Percentiles rank a stretch among this genome's conserved stretches.
These are phyloP conservation scores for Coregonus clupeaformis DNA, from an alignment of 2,113 vertebrate genomes.

Conservation along the genomic window DNA sequence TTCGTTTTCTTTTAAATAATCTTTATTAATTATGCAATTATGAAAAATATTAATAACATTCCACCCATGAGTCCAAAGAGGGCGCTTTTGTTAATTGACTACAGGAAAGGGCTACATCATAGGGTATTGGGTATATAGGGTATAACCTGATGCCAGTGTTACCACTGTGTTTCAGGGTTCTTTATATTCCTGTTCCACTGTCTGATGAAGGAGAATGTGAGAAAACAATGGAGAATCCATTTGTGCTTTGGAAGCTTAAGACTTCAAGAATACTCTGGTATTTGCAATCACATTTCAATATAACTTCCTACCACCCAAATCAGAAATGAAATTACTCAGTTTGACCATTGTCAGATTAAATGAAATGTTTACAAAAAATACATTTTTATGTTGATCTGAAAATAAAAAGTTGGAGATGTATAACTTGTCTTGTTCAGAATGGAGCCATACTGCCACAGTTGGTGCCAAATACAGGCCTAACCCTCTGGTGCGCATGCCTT, in stretches of 20 bases:
- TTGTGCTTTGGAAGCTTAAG: slow-evolving; percentile 77
- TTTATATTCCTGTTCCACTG: slow-evolving; percentile 92
- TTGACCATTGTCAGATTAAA: no score
- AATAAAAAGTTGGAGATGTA: slow-evolving; percentile 26
- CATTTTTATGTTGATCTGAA: background rate
- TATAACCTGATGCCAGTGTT: background rate
- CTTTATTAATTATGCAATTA: no score
- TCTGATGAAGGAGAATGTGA: slow-evolving; percentile 85
- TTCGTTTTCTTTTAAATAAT: no score
- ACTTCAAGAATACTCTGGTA: slow-evolving; percentile 83
- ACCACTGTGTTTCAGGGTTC: slow-evolving; percentile 73
- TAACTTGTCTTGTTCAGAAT: slow-evolving; percentile 64
- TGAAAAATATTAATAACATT: no score
- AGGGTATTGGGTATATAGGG: background rate
- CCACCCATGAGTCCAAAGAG: no score
- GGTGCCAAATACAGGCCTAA: slow-evolving; percentile 56
- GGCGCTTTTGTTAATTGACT: no score
- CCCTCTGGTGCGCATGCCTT: slow-evolving; percentile 56
- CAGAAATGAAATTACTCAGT: no score
- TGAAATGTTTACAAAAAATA: no score
- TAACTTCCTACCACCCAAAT: no score
- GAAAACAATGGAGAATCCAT: slow-evolving; percentile 80
- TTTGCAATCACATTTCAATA: background rate
- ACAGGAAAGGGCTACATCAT: no score
- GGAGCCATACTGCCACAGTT: slow-evolving; percentile 70